Evolutionary conservation across 2,797 vertebrate genomes (phyloP), one percentile per base, ranked within the genome.

Genomic region (Labeo calbasu): DNA sequence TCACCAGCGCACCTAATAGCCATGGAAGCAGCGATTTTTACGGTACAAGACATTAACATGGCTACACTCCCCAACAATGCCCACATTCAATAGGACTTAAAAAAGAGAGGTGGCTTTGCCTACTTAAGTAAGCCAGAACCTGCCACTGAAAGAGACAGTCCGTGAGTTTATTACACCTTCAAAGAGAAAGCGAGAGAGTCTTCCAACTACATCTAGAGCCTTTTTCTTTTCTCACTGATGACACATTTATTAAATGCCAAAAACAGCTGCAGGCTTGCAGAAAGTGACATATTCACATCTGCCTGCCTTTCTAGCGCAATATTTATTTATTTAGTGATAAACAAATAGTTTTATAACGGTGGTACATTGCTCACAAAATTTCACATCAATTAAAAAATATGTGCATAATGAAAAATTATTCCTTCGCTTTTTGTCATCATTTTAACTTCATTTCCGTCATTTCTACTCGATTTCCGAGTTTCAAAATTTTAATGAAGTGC

Each of bases 1-100:
- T 96, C 97, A 96, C 97, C 97, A 95, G 93, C 94, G 95, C 95
- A 96, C 93, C 97, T 99, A 99, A 99, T 99, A 98, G 96, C 97
- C 98, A 99, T 99, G 97, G 98, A 97, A 96, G 94, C 95, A 92
- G 97, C 97, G 96, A 99, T 99, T 98, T 99, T 97, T 98, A 99
- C 97, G 98, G 96, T 99, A 99, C 98, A 99, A 97, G 98, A 99
- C 97, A 99, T 99, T 99, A 99, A 96, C 95, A 95, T 93, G 94
- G 94, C 93, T 89, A 92, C 91, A 92, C 93, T 94, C 92, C 90
- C 90, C 92, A 94, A 94, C 95, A 96, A 96, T 92, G 93, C 88
- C 88, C 86, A 91, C 92, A 90, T 93, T 95, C 90, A 95, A 94
- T 93, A 89, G 92, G 92, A 92, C 92, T 93, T 92, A 84, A 90